Evolutionary conservation across 2,113 vertebrate species (phyloP).

Genomic region (Pavo muticus): DNA sequence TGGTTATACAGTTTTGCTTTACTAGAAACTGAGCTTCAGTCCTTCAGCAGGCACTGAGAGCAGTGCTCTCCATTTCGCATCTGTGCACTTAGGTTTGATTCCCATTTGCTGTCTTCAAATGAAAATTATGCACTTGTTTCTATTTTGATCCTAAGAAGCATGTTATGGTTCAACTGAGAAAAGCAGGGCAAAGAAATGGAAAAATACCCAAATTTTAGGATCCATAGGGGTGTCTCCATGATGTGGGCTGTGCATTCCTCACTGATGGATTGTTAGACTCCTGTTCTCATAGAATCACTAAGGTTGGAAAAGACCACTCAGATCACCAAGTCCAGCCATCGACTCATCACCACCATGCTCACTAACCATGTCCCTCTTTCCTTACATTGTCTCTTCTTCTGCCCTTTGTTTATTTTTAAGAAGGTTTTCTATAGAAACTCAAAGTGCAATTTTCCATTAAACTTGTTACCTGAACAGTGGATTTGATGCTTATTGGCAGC

Average conservation of each 20-base stretch:
- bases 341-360: no score
- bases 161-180: not conserved
- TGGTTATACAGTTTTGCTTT: not conserved
- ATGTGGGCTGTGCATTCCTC: not conserved
- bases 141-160: not conserved
- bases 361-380: not conserved
- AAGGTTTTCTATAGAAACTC: not conserved
- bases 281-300: no score
- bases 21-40: not conserved
- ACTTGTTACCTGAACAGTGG: not conserved
- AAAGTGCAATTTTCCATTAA: not conserved
- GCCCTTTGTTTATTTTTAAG: not conserved
- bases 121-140: not conserved
- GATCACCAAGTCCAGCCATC: no score
- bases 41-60: not conserved
- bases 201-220: not conserved
- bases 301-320: no score
- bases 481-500: not conserved
- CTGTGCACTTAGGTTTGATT: not conserved
- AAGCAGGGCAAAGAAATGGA: not conserved
- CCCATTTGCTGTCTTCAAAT: not conserved
- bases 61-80: not conserved
- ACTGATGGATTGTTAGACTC: not conserved
- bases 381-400: not conserved
- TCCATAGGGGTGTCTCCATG: not conserved